phyloP scores from a whole-genome alignment of 2,113 vertebrate genomes.

The Triplophysa tibetana region DNA sequence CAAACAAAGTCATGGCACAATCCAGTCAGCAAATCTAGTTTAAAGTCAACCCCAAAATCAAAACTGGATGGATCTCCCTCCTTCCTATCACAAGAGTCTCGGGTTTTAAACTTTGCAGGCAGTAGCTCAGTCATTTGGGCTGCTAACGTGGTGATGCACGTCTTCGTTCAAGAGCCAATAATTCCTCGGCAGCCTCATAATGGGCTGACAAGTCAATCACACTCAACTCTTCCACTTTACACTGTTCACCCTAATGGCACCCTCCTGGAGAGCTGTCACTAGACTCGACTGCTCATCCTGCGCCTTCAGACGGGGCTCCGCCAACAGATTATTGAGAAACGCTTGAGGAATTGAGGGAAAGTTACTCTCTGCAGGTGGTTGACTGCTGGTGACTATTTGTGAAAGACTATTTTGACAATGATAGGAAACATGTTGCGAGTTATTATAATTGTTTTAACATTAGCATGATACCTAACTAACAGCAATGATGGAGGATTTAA shows the following conservation, averaged over 20 bases:
- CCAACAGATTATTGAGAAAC: constrained; percentile 42
- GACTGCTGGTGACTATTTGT: constrained; percentile 11
- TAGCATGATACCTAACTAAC: not conserved
- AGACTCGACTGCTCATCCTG: constrained; percentile 3
- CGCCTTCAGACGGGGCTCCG: constrained; percentile 31
- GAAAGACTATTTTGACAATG: not conserved
- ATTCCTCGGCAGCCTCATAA: constrained; percentile 83
- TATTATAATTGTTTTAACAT: not conserved
- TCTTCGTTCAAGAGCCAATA: constrained; percentile 84
- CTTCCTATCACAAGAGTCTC: constrained; percentile 53
- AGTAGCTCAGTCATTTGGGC: constrained; percentile 84
- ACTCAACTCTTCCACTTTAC: constrained; percentile 82
- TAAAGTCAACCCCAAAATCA: constrained; percentile 25
- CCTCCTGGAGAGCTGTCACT: constrained; percentile 82
- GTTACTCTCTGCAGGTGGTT: constrained; percentile 21
- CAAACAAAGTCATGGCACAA: not conserved
- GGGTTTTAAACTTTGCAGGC: constrained; percentile 78
- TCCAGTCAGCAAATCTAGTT: not conserved
- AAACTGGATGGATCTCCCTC: constrained; percentile 47
- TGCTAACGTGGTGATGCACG: constrained; percentile 70
- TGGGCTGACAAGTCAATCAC: constrained; percentile 87
- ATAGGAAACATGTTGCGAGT: not conserved
- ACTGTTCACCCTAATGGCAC: constrained; percentile 73
- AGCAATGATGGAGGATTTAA: too few species aligned
- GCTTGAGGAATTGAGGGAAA: not conserved